Evolutionary conservation across 2,113 vertebrate genomes (phyloP).

Genomic region (Promerops cafer): DNA sequence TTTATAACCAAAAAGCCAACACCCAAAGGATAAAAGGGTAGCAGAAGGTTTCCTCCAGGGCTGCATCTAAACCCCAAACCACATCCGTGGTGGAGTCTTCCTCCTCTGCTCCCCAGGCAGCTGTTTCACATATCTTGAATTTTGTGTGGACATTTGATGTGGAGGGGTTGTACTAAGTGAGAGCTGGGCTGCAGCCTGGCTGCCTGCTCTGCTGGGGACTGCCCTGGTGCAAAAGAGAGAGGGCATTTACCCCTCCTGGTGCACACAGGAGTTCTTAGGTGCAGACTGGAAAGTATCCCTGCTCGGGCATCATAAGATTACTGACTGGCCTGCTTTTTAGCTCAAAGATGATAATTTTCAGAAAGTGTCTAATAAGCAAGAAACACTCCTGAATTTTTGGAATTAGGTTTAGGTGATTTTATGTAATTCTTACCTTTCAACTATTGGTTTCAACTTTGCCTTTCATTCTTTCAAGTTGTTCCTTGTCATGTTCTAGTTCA

Average conservation of each 20-base stretch:
- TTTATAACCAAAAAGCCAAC: background rate
- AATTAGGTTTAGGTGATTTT: background rate
- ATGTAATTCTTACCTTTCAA: background rate
- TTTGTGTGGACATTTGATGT: background rate
- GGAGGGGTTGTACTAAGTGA: background rate
- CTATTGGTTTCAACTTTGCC: background rate
- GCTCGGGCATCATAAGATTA: background rate
- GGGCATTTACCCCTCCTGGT: background rate
- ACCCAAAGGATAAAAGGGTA: background rate
- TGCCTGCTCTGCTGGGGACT: background rate
- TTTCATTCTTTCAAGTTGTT: conserved; percentile 1
- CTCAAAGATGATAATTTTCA: background rate
- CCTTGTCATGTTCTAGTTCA: background rate
- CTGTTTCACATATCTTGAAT: background rate
- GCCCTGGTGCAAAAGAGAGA: background rate
- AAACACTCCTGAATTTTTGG: background rate
- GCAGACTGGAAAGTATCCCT: background rate
- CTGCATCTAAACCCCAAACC: background rate
- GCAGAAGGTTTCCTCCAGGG: background rate
- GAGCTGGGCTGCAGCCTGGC: background rate
- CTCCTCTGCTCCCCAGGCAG: background rate
- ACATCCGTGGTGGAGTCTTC: background rate
- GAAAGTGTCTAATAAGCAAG: background rate
- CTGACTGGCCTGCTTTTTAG: background rate
- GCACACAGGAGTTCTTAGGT: background rate